phyloP scores from a whole-genome alignment of 2,888 invertebrate genomes.

The Apamea crenata region DNA sequence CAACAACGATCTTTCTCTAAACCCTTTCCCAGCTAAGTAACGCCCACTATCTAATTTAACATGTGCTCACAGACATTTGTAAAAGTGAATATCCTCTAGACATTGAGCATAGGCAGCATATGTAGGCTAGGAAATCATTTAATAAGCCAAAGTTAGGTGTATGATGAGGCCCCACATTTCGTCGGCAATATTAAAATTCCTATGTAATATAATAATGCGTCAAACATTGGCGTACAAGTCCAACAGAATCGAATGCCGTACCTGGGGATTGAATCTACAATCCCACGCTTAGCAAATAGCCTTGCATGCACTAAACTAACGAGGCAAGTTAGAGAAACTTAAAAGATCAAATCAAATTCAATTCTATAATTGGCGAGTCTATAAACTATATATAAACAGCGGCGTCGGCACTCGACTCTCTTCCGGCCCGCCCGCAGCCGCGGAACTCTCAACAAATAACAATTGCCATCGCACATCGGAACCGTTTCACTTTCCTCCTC shows the following conservation, averaged over 20 bases:
- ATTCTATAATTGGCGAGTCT: neutral
- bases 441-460: conserved; percentile 61
- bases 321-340: conserved; percentile 6
- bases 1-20: conserved; percentile 12
- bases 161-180: neutral
- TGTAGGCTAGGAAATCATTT: neutral
- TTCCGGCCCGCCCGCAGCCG: conserved; percentile 56
- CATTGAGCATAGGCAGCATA: neutral
- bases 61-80: neutral
- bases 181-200: neutral
- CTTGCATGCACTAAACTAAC: neutral
- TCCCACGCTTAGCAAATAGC: neutral
- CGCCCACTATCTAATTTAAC: neutral
- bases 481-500: conserved; percentile 69
- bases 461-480: conserved; percentile 57
- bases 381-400: conserved; percentile 7
- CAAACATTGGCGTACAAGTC: neutral
- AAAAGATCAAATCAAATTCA: conserved; percentile 1
- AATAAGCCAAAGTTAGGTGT: neutral
- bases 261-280: neutral
- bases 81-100: neutral
- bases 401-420: conserved; percentile 11
- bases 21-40: conserved; percentile 9
- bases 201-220: neutral
- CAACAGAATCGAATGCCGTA: neutral